Evolutionary conservation across 1,140 invertebrate species (phyloP), one percentile per base, ranked within the genome.

Genomic region (Frieseomelitta varia): DNA sequence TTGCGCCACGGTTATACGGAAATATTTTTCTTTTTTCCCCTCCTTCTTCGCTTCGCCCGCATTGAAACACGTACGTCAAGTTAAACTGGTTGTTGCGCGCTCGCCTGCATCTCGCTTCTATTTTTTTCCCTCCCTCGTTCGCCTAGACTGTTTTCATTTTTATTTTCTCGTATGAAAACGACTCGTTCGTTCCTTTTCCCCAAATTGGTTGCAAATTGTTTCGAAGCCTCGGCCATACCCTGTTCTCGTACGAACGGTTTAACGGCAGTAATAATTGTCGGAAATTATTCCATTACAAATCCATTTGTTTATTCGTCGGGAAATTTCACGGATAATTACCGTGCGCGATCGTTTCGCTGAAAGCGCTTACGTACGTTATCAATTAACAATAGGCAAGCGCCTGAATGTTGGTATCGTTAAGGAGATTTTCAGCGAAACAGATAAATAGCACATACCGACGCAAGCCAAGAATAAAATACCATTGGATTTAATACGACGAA

Each of bases 201-300:
- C 34, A 34, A 30, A 51, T 65, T 75, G 71, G 47, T 55, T 39
- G 21, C 19, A 55, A 75, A 75, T 81, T 75, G 58, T 73, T 55
- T 8, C 72, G 27, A n/a, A 34, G 21, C 27, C 6, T 53, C 68
- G 3, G 11, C 6, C 10, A 39, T 21, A n/a, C n/a, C 30, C 11
- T 75, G 14, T 34, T 58, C 39, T 34, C 53, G 19, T 34, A 39
- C 8, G 19, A n/a, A 24, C 17, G 73, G 1, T 30, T 30, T 56
- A 34, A 56, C 55, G 14, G 39, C 10, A 30, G 17, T 75, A 56
- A n/a, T 34, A 34, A 75, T 75, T 58, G 55, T n/a, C 21, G 17
- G 2, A 24, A 75, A 75, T 58, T 34, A 21, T 67, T 67, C 19
- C 65, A 12, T 34, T 67, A 12, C 19, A 34, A 67, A 67, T 67